Conservation (phyloP, 2,113 vertebrate genomes). For the Gavialis gangeticus region DNA sequence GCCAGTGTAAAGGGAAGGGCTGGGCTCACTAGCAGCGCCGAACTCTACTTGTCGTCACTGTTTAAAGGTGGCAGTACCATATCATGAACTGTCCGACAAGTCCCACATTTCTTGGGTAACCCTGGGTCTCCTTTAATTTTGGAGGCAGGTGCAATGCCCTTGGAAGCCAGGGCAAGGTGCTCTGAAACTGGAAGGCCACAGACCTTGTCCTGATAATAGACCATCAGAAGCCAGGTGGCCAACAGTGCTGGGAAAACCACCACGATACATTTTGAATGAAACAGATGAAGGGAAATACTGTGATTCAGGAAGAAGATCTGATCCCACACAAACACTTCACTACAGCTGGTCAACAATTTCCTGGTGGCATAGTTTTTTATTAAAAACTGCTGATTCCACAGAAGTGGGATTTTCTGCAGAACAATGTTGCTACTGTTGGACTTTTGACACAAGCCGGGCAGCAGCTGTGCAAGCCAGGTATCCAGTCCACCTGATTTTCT, state of each 20-base stretch:
- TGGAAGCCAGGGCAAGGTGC: fast-evolving
- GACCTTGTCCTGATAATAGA: neutral
- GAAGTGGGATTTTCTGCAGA: neutral
- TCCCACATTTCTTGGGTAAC: neutral
- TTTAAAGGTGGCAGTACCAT: fast-evolving
- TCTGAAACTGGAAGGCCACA: neutral
- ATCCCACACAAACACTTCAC: neutral
- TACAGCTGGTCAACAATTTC: neutral
- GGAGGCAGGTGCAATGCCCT: neutral
- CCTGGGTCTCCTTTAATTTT: neutral
- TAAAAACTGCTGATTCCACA: neutral
- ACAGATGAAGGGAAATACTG: neutral
- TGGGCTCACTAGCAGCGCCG: fast-evolving
- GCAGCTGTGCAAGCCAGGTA: too few species aligned
- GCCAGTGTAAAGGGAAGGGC: neutral
- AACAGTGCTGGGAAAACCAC: neutral
- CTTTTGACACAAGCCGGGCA: neutral
- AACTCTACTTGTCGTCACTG: neutral
- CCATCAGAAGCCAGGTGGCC: too few species aligned
- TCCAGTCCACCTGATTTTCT: neutral
- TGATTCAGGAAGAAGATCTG: neutral
- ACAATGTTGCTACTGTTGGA: neutral
- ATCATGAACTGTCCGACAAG: fast-evolving
- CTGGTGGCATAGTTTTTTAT: neutral
- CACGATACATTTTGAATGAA: neutral